These are phyloP conservation scores for Leptoclinus maculatus DNA, from an alignment of 2,797 vertebrate species.

Conservation along the genomic window DNA sequence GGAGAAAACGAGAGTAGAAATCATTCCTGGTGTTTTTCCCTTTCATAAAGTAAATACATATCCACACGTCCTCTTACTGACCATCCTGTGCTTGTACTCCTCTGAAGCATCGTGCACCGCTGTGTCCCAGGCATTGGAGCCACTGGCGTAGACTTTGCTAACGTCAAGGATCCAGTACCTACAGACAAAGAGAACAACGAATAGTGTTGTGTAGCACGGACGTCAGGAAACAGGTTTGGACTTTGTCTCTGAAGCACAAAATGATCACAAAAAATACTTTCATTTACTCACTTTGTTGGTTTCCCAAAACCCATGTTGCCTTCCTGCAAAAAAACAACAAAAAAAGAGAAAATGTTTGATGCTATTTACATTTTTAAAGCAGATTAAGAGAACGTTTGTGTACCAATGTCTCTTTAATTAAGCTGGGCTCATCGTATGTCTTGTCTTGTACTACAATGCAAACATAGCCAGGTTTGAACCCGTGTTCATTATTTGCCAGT, in stretches of 20 bases:
- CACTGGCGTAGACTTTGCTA: conserved; percentile 84
- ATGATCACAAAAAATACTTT: neutral
- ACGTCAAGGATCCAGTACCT: conserved; percentile 96
- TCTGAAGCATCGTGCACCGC: conserved; percentile 93
- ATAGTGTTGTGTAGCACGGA: neutral
- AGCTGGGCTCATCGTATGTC: neutral
- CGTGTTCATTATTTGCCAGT: neutral
- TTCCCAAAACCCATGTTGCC: conserved; percentile 99
- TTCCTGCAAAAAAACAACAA: conserved; percentile 82
- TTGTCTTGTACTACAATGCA: neutral
- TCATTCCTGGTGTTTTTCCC: neutral
- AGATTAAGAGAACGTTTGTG: neutral
- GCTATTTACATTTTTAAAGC: neutral
- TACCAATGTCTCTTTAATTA: neutral
- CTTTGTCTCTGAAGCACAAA: too few species aligned
- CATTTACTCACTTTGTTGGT: conserved; percentile 92
- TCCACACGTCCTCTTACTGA: conserved; percentile 50
- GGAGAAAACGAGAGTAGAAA: conserved; percentile 7
- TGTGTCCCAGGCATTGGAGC: conserved; percentile 91
- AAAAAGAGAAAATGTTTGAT: neutral
- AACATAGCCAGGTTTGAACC: neutral
- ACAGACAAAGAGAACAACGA: neutral
- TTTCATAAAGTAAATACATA: neutral
- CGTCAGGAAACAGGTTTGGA: neutral
- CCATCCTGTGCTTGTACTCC: conserved; percentile 96